Percentiles rank a stretch among this genome's conserved stretches.
phyloP scores from a whole-genome alignment of 2,888 invertebrate species.

The Macrosoma leucophasiata region DNA sequence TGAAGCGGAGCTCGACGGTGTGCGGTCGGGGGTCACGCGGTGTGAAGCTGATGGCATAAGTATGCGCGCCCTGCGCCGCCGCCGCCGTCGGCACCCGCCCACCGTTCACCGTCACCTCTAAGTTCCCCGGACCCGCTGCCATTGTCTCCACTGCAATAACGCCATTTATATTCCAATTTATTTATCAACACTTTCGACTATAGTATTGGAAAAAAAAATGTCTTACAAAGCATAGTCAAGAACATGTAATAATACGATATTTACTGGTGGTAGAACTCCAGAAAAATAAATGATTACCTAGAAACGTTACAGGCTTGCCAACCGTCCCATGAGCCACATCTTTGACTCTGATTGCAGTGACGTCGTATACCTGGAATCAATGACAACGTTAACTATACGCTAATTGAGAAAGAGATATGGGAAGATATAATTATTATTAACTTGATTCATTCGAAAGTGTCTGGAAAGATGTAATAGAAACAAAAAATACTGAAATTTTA shows the following conservation, averaged over 20 bases:
- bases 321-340: slow-evolving; percentile 92
- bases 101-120: slow-evolving; percentile 98
- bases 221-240: too few relatives aligned
- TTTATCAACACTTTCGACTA: too few relatives aligned
- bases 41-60: slow-evolving; percentile 97
- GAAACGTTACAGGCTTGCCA: slow-evolving; percentile 92
- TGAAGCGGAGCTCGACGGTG: slow-evolving; percentile 96
- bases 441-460: too few relatives aligned
- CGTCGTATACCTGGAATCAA: slow-evolving; percentile 86
- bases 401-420: too few relatives aligned
- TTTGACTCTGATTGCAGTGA: slow-evolving; percentile 94
- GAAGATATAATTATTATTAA: too few relatives aligned
- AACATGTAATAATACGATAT: too few relatives aligned
- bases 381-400: too few relatives aligned
- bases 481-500: too few relatives aligned
- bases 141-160: slow-evolving; percentile 91
- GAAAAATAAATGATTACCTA: slow-evolving; percentile 79
- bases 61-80: slow-evolving; percentile 96
- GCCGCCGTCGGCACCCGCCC: slow-evolving; percentile 97
- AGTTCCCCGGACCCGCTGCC: slow-evolving; percentile 98
- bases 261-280: too few relatives aligned
- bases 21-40: slow-evolving; percentile 94
- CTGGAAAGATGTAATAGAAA: too few relatives aligned
- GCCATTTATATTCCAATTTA: background rate
- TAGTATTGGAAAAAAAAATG: too few relatives aligned